These are phyloP conservation scores for Falcunculus frontatus DNA, from an alignment of 2,113 vertebrate genomes.

Conservation along the genomic window DNA sequence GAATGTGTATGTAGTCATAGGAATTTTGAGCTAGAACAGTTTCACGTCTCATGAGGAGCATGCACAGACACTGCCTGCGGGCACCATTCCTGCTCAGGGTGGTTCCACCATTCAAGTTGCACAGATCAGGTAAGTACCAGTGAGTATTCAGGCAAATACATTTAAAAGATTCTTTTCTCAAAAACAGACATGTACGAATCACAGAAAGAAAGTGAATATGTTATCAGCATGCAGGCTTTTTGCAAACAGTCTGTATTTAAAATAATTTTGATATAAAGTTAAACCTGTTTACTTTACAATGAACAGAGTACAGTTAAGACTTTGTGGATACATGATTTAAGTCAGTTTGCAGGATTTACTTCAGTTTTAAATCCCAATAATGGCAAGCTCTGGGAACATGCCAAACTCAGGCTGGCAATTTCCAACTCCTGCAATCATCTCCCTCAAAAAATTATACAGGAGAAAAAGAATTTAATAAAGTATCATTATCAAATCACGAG, in stretches of 20 bases:
- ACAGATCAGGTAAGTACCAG: not conserved
- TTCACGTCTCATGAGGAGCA: accelerated
- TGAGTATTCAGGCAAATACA: not conserved
- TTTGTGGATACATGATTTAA: not conserved
- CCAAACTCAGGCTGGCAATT: not conserved
- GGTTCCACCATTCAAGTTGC: not conserved
- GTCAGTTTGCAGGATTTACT: not conserved
- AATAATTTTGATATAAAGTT: not conserved
- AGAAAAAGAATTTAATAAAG: not conserved
- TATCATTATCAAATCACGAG: not conserved
- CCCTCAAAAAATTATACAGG: not conserved
- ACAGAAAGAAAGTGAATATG: not conserved
- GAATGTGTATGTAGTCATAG: not conserved
- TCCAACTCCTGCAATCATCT: not conserved
- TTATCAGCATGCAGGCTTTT: accelerated
- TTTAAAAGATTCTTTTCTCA: not conserved
- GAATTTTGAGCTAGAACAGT: not conserved
- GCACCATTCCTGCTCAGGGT: not conserved
- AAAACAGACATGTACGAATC: not conserved
- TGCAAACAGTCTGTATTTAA: not conserved
- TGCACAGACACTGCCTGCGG: not conserved
- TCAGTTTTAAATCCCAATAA: not conserved
- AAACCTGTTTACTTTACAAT: not conserved
- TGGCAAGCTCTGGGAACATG: not conserved
- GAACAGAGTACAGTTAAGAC: not conserved